Evolutionary conservation across 2,113 vertebrate genomes (phyloP), one percentile per base, ranked within the genome.

Genomic region (Diphyllodes magnificus): DNA sequence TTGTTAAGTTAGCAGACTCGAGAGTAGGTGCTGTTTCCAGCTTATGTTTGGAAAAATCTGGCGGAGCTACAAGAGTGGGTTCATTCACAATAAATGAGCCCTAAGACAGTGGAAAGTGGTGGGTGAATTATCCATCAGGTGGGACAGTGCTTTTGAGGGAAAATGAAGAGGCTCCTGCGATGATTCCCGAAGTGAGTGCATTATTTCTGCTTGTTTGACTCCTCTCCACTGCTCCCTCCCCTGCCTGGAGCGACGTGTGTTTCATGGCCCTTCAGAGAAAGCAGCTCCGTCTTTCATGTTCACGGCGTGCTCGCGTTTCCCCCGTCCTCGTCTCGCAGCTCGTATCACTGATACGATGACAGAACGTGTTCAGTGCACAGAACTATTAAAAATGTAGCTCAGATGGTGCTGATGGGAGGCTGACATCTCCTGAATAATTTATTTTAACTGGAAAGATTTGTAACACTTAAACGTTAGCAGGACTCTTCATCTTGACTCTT

Each of bases 361-460:
- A 94, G 90, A 84, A 71, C 2, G 1, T 22, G 51, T 77, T 82
- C 66, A 49, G 89, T 1, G 3, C 78, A 47, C 53, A 86, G 65
- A 68, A 57, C 59, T 71, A 81, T 90, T 90, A 40, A 37, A 95
- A 92, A 42, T 54, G 72, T 91, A 82, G 90, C 92, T 92, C 94
- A 93, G 88, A 93, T 95, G 96, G 92, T 88, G 91, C 92, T 94
- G 96, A 93, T 64, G 86, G 37, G 86, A 88, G 79, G 78, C 30
- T 87, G 92, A 88, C 89, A 92, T 88, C 79, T 95, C 93, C 90
- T 95, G 90, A 95, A 96, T 96, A 88, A 94, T 95, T 91, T 93
- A 95, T 90, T 93, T 85, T 49, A 65, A 59, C 92, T 68, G 83
- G 42, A 35, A 68, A 81, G 86, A 91, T 86, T 71, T 94, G 90